Evolutionary conservation across 2,113 vertebrate genomes (phyloP).

Genomic region (Bufo bufo): DNA sequence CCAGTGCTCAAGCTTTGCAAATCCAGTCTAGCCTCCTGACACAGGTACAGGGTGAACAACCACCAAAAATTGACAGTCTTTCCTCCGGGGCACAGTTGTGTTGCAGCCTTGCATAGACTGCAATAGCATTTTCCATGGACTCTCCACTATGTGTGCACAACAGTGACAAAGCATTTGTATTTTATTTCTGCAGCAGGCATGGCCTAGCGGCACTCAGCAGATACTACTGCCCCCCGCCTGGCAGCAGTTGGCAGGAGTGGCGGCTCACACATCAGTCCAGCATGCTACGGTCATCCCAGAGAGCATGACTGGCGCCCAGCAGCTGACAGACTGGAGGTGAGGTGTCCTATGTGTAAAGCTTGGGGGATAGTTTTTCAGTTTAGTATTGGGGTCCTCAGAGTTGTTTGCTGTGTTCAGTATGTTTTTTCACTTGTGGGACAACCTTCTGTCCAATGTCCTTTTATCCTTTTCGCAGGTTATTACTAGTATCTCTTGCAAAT

Average conservation of each 20-base stretch:
- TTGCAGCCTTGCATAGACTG: neutral
- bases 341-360: neutral
- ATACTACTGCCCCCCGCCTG: slow-evolving; percentile 95
- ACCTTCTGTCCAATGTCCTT: too few species aligned
- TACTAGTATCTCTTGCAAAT: too few species aligned
- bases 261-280: slow-evolving; percentile 93
- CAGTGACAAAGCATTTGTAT: neutral
- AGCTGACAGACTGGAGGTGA: slow-evolving; percentile 94
- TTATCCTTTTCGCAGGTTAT: too few species aligned
- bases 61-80: neutral
- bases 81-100: neutral
- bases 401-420: too few species aligned
- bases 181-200: slow-evolving; percentile 83
- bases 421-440: too few species aligned
- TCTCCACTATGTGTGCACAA: neutral
- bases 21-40: slow-evolving; percentile 95
- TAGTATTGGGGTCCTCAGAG: too few species aligned
- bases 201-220: slow-evolving; percentile 96
- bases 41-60: slow-evolving; percentile 77
- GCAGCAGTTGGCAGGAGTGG: slow-evolving; percentile 92
- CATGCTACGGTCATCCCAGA: slow-evolving; percentile 93
- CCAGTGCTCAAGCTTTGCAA: slow-evolving; percentile 93
- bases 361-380: neutral
- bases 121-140: too few species aligned
- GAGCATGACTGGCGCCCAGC: slow-evolving; percentile 89